Evolutionary conservation across 2,888 invertebrate genomes (phyloP).

Genomic region (Dryococelus australis): DNA sequence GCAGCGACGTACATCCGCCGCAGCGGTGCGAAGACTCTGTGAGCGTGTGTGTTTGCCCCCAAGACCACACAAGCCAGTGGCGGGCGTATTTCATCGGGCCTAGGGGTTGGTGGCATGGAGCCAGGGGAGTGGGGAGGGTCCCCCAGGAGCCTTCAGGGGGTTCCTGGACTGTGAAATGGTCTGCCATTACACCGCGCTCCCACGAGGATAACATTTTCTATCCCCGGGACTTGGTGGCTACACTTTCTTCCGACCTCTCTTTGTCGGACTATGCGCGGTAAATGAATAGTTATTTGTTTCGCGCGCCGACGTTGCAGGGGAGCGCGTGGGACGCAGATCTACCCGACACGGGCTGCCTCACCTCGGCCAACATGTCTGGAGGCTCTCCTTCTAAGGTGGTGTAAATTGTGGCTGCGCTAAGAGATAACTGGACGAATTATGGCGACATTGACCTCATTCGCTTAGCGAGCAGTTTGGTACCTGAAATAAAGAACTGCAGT

Average conservation of each 20-base stretch:
- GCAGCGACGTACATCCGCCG: too few species aligned
- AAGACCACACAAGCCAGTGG: neutral
- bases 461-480: too few species aligned
- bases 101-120: neutral
- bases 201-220: neutral
- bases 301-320: neutral
- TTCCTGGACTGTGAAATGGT: conserved; percentile 10
- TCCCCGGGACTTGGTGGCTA: neutral
- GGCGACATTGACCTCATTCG: too few species aligned
- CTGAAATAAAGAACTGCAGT: too few species aligned
- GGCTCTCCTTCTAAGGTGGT: too few species aligned
- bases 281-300: conserved; percentile 6
- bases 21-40: too few species aligned
- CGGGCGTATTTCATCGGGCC: neutral
- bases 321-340: neutral
- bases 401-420: too few species aligned
- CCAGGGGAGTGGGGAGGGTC: neutral
- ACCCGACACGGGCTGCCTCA: too few species aligned
- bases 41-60: too few species aligned
- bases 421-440: too few species aligned
- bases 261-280: neutral
- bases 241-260: neutral
- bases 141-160: conserved; percentile 16
- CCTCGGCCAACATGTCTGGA: too few species aligned
- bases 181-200: conserved; percentile 4